phyloP scores from a whole-genome alignment of 2,888 invertebrate species.

The Pegoplata infirma region DNA sequence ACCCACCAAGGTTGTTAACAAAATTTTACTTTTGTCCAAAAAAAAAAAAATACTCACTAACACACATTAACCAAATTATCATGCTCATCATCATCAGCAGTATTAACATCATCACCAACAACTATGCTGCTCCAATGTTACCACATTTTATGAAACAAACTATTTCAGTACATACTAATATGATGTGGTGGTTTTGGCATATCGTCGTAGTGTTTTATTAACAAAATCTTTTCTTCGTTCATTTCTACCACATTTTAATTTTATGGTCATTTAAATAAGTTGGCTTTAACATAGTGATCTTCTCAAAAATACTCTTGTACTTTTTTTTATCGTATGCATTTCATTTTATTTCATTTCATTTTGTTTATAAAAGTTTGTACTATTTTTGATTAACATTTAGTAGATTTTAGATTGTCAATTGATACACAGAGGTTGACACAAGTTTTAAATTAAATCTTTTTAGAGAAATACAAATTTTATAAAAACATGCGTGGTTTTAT shows the following conservation, averaged over 20 bases:
- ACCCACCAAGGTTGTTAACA: neutral
- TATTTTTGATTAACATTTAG: constrained; percentile 74
- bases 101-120: neutral
- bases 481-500: constrained; percentile 72
- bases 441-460: constrained; percentile 2
- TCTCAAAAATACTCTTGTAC: no score
- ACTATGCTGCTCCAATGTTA: neutral
- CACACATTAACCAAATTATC: neutral
- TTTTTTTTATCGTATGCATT: no score
- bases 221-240: constrained; percentile 8
- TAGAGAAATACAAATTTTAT: constrained; percentile 26
- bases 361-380: constrained; percentile 74
- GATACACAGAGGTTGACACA: constrained; percentile 67
- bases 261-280: constrained; percentile 54
- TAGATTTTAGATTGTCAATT: constrained; percentile 72
- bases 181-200: neutral
- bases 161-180: neutral
- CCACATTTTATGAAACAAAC: neutral
- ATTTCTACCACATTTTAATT: neutral
- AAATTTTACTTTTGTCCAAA: neutral
- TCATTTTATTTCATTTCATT: constrained; percentile 45
- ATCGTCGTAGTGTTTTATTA: constrained; percentile 9
- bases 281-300: constrained; percentile 15
- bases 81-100: neutral
- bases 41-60: neutral